phyloP scores from a whole-genome alignment of 1,140 invertebrate genomes.

The Steinernema feltiae region DNA sequence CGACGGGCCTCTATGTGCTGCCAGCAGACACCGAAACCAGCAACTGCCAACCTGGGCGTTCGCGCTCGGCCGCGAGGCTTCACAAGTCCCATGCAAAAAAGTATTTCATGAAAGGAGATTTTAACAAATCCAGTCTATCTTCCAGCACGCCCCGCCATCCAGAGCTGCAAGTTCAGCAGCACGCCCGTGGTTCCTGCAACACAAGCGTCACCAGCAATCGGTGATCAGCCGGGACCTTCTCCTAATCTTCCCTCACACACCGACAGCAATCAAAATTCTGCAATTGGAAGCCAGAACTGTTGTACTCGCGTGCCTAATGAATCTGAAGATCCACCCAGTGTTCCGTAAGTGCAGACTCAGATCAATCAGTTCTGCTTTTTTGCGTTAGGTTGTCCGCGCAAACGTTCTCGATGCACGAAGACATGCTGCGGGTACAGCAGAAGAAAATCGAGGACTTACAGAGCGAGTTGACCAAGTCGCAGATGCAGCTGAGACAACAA shows the following conservation, averaged over 20 bases:
- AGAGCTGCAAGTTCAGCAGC: background rate
- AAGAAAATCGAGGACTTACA: conserved; percentile 80
- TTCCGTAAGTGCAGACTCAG: conserved; percentile 14
- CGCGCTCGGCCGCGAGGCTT: background rate
- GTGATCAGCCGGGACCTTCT: conserved; percentile 22
- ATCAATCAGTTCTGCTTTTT: conserved; percentile 22
- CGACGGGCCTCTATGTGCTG: conserved; percentile 17
- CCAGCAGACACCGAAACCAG: conserved; percentile 11
- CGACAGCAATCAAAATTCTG: background rate
- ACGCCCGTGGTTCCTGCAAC: background rate
- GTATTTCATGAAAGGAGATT: too few relatives aligned
- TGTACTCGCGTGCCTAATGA: conserved; percentile 8
- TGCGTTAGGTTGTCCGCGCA: conserved; percentile 35
- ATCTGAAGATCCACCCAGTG: conserved; percentile 16
- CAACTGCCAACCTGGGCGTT: background rate
- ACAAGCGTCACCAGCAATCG: conserved; percentile 15
- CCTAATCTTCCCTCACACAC: conserved; percentile 18
- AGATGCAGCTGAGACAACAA: conserved; percentile 49
- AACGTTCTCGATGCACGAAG: conserved; percentile 46
- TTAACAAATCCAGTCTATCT: too few relatives aligned
- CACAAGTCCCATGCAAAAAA: conserved; percentile 15
- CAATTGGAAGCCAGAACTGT: conserved; percentile 7
- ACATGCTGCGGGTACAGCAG: conserved; percentile 70
- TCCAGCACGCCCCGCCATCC: conserved; percentile 17
- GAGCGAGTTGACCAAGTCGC: conserved; percentile 66